These are phyloP conservation scores for Orthonyx spaldingii DNA, from an alignment of 2,113 vertebrate species.

Conservation along the genomic window DNA sequence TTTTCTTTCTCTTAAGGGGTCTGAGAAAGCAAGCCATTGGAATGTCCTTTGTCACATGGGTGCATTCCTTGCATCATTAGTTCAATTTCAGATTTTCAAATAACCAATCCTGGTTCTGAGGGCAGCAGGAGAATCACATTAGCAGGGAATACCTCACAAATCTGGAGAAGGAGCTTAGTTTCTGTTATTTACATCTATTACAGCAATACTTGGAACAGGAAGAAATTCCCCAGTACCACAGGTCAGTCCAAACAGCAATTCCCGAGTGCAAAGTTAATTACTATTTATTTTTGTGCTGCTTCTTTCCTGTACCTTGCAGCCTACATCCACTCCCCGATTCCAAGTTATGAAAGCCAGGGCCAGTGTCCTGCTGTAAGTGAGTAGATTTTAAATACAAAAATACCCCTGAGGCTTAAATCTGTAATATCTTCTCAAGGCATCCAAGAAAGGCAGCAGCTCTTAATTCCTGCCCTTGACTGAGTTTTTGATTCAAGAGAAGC, in stretches of 20 bases:
- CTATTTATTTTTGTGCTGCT: neutral
- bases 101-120: neutral
- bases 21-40: neutral
- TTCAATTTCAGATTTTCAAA: neutral
- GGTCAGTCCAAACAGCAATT: neutral
- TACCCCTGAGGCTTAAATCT: neutral
- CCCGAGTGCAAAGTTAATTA: neutral
- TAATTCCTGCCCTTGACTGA: neutral
- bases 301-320: neutral
- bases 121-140: neutral
- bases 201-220: neutral
- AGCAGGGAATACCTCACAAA: neutral
- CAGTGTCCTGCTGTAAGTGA: neutral
- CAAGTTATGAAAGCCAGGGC: neutral
- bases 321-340: neutral
- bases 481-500: neutral
- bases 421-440: neutral
- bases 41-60: neutral
- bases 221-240: neutral
- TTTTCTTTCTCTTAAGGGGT: neutral
- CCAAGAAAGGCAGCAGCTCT: neutral
- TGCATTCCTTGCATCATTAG: neutral
- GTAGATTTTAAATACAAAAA: neutral
- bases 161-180: neutral
- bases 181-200: neutral